Conservation (phyloP, 2,888 invertebrate species). For the Hydropsyche betteni region DNA sequence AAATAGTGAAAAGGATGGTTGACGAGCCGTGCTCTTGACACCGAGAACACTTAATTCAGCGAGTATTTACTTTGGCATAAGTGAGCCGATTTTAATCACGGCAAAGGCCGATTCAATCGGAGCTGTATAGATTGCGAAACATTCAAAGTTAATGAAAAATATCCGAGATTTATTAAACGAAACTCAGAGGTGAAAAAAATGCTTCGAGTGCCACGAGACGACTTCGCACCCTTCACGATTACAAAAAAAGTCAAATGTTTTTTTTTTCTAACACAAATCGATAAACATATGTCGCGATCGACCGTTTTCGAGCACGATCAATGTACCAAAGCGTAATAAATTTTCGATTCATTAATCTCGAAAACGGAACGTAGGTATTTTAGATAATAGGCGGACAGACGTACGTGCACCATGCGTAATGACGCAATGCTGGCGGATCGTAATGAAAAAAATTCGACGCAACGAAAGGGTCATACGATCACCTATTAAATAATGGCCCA, state of each 20-base stretch:
- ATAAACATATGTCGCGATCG: constrained; percentile 1
- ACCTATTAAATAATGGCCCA: constrained; percentile 43
- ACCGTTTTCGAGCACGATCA: neutral
- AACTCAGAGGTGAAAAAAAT: neutral
- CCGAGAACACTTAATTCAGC: constrained; percentile 37
- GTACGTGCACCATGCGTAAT: neutral
- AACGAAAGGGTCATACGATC: constrained; percentile 37
- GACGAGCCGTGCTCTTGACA: neutral
- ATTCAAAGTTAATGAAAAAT: constrained; percentile 13
- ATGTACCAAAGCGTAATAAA: constrained; percentile 16
- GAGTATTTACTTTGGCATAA: constrained; percentile 37
- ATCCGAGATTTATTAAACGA: neutral
- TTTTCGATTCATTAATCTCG: constrained; percentile 34
- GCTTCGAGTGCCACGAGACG: too few relatives aligned
- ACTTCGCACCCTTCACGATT: too few relatives aligned
- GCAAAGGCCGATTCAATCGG: constrained; percentile 32
- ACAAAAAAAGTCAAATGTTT: neutral
- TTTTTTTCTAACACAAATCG: neutral
- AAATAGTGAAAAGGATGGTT: neutral
- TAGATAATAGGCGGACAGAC: too few relatives aligned
- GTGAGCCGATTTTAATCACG: constrained; percentile 38
- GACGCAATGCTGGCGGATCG: constrained; percentile 3
- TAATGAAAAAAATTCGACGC: constrained; percentile 33
- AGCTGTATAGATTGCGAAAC: neutral
- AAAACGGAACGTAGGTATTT: neutral